phyloP scores from a whole-genome alignment of 2,113 vertebrate genomes.

The Rostratula benghalensis region DNA sequence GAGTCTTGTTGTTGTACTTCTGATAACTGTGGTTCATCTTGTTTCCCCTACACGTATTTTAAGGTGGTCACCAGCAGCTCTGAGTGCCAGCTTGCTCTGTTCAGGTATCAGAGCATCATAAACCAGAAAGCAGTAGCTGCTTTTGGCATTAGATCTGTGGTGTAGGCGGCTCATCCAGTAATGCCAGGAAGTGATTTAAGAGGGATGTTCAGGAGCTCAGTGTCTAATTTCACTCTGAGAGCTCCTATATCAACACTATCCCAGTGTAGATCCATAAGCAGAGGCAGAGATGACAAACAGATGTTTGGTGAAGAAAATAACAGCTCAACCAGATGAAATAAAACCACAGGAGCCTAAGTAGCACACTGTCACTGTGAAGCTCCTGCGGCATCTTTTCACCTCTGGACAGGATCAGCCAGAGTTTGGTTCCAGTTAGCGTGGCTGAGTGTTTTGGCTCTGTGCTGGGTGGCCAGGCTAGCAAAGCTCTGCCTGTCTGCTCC shows the following conservation, averaged over 20 bases:
- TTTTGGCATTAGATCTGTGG: constrained; percentile 5
- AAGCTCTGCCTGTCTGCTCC: background rate
- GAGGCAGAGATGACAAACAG: constrained; percentile 30
- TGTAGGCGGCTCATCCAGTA: background rate
- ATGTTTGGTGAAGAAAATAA: constrained; percentile 6
- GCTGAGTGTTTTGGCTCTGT: background rate
- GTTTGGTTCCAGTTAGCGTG: background rate
- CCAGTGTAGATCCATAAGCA: background rate
- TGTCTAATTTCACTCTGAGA: constrained; percentile 38
- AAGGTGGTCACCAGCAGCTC: background rate
- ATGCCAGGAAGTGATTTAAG: constrained; percentile 45
- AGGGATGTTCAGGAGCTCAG: constrained; percentile 14
- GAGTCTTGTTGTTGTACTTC: background rate
- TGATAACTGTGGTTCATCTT: background rate
- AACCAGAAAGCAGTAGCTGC: background rate
- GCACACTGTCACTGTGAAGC: background rate
- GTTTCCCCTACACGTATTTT: background rate
- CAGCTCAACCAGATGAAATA: background rate
- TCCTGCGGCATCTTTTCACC: background rate
- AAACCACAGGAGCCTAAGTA: background rate
- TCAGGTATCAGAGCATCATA: constrained; percentile 3
- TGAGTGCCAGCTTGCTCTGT: background rate
- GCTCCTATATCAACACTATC: background rate
- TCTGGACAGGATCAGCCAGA: background rate
- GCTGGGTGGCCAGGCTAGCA: rapidly evolving